Base-by-base conservation (phyloP, 2,888 invertebrate genomes). In the Actias luna region DNA sequence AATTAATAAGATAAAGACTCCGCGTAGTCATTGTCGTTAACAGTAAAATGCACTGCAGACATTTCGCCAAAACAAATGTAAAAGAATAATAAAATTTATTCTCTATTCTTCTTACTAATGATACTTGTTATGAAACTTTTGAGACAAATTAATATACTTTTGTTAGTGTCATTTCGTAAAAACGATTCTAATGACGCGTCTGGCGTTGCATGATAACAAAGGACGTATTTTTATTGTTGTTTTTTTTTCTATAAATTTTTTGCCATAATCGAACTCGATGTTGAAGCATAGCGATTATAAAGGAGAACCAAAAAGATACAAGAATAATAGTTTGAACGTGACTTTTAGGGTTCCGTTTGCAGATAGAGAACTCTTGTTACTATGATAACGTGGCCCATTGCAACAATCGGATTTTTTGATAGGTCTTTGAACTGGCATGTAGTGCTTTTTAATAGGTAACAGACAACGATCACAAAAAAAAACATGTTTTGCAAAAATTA, bases 101-200 rank as follows among this genome's bases (percentile, higher is more conserved):
- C 22, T 50, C 22, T 25, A 50, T 50, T 50, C 46, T 39, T 57
- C 39, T 59, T 36, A 59, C 59, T 59, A 58, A 59, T 55, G 59
- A 39, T 46, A 36, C 59, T 60, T 31, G 55, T 63, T 59, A 52
- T 10, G 12, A 50, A 50, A 50, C 39, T 33, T 63, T 33, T 27
- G 63, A 60, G 63, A 63, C 55, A 55, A 55, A 55, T 55, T 2
- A 55, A 55, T 29, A 55, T 27, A 29, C 2, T 29, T 55, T 29
- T 55, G 29, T 55, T 55, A 55, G 18, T 29, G 16, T 29, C 29
- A 29, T 16, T 16, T 55, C 10, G n/a, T 55, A 55, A 55, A 55
- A 55, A 29, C 27, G 14, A n/a, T 29, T 29, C 29, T 29, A 55
- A 55, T 29, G 55, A 29, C n/a, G 55, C 55, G 29, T 55, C 55